Evolutionary conservation across 2,888 invertebrate species (phyloP).

Genomic region (Leptothorax acervorum): DNA sequence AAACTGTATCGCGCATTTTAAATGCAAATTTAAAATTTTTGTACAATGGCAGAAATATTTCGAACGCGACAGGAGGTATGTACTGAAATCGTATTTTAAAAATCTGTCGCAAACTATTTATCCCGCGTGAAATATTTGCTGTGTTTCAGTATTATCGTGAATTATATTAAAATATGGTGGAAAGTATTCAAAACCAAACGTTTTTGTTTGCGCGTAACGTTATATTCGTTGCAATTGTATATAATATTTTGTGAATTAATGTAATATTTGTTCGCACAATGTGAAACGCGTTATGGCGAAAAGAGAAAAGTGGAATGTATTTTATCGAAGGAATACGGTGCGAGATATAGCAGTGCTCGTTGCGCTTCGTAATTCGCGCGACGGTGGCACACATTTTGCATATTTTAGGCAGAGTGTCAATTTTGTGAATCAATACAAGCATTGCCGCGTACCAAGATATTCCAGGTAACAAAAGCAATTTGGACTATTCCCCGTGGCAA

Average conservation of each 20-base stretch:
- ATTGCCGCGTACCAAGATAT: constrained; percentile 66
- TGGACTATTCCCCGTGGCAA: constrained; percentile 77
- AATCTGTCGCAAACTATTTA: constrained; percentile 26
- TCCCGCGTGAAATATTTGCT: constrained; percentile 1
- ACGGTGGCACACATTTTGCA: not conserved
- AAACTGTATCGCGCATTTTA: not conserved
- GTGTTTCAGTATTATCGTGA: constrained; percentile 4
- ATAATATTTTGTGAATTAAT: constrained; percentile 14
- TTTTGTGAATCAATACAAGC: constrained; percentile 47
- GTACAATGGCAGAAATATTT: constrained; percentile 33
- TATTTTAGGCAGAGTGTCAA: constrained; percentile 46
- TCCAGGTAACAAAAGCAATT: constrained; percentile 78
- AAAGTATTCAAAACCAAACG: not conserved
- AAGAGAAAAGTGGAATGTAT: not conserved
- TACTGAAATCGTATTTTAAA: constrained; percentile 27
- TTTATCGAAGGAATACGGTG: not conserved
- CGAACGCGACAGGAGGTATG: not conserved
- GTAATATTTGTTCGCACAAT: not conserved
- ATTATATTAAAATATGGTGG: constrained; percentile 14
- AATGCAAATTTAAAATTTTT: constrained; percentile 5
- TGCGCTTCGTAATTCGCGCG: constrained; percentile 19
- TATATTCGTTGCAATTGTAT: not conserved
- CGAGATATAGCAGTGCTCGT: not conserved
- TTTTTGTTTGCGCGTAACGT: not conserved
- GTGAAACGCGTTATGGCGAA: not conserved